Evolutionary conservation across 2,888 invertebrate genomes (phyloP).

Genomic region (Leptothorax acervorum): DNA sequence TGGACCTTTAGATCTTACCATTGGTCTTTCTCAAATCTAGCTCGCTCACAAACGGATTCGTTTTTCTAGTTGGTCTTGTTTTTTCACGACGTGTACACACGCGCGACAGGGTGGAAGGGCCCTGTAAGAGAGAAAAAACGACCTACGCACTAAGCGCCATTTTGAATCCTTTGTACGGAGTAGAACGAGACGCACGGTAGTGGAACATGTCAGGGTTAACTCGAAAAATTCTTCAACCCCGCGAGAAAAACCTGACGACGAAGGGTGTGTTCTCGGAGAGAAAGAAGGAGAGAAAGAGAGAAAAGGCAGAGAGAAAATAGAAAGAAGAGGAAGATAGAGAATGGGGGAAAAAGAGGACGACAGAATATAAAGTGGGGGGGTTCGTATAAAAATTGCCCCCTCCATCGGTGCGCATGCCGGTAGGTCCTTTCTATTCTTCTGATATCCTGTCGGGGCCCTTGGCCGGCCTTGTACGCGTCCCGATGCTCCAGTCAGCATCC

Average conservation of each 20-base stretch:
- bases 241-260: constrained; percentile 70
- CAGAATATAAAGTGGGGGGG: constrained; percentile 65
- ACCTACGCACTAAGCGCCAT: constrained; percentile 63
- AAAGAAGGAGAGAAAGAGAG: constrained; percentile 52
- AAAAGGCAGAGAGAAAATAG: constrained; percentile 59
- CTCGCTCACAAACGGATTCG: constrained; percentile 54
- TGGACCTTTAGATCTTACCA: constrained; percentile 47
- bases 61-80: constrained; percentile 62
- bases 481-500: constrained; percentile 83
- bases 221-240: constrained; percentile 78
- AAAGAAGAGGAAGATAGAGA: constrained; percentile 31
- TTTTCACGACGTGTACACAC: constrained; percentile 27
- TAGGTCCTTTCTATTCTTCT: constrained; percentile 84
- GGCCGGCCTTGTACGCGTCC: constrained; percentile 68
- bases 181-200: constrained; percentile 34
- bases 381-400: constrained; percentile 81
- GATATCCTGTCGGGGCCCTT: constrained; percentile 83
- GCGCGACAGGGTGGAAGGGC: constrained; percentile 59
- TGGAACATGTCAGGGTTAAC: constrained; percentile 72
- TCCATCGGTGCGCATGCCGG: constrained; percentile 68
- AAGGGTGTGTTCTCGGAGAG: constrained; percentile 58
- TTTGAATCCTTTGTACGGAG: constrained; percentile 77
- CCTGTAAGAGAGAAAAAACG: constrained; percentile 19
- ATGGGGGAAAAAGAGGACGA: constrained; percentile 36
- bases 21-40: constrained; percentile 35